phyloP scores from a whole-genome alignment of 2,113 vertebrate genomes.

The Platycercus adscitus region DNA sequence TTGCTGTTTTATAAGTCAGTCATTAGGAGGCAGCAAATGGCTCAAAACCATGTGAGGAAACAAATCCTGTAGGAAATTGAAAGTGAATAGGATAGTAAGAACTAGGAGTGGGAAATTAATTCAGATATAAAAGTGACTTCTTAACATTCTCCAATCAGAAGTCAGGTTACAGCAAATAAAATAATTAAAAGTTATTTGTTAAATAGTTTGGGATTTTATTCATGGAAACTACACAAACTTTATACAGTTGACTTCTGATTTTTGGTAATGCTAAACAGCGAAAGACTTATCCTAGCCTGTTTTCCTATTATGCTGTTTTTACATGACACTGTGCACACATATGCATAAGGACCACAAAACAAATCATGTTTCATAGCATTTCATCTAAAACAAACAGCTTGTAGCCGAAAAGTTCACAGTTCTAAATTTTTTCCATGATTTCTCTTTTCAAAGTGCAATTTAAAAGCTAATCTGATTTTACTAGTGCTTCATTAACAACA shows the following conservation, averaged over 20 bases:
- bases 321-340: background rate
- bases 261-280: background rate
- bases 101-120: slow-evolving; percentile 38
- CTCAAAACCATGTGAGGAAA: slow-evolving; percentile 71
- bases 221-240: background rate
- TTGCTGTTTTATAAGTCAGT: slow-evolving; percentile 76
- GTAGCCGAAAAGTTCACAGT: background rate
- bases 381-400: background rate
- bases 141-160: slow-evolving; percentile 3
- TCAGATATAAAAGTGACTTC: slow-evolving; percentile 17
- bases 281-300: background rate
- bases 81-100: slow-evolving; percentile 22
- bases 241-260: background rate
- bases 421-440: background rate
- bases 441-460: background rate
- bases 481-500: background rate
- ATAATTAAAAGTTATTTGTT: background rate
- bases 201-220: background rate
- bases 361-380: background rate
- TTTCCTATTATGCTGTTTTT: background rate
- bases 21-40: slow-evolving; percentile 87
- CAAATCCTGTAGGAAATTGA: slow-evolving; percentile 46
- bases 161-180: background rate
- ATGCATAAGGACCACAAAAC: background rate
- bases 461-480: background rate